Conservation (phyloP, 2,797 vertebrate genomes). For the Calcarius lapponicus region DNA sequence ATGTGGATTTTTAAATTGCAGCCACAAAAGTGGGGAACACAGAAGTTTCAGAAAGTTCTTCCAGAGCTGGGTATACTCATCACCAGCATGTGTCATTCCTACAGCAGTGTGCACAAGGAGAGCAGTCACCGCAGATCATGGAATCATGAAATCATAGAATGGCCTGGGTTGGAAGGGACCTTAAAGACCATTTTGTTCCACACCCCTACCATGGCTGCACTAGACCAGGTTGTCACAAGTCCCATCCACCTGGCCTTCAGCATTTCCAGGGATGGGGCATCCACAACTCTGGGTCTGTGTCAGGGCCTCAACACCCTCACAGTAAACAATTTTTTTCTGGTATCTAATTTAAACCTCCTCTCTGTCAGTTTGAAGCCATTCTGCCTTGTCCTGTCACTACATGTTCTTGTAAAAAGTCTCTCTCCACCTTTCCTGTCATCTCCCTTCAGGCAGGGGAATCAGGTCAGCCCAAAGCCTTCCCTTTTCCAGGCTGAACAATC, state of each 20-base stretch:
- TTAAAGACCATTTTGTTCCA: background rate
- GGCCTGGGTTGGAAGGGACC: background rate
- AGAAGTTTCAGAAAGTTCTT: background rate
- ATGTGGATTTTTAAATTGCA: background rate
- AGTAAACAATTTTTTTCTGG: background rate
- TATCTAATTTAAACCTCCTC: background rate
- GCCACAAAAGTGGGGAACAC: background rate
- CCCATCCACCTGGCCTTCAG: background rate
- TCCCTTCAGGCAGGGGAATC: background rate
- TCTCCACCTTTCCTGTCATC: background rate
- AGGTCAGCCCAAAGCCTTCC: background rate
- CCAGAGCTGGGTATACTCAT: background rate
- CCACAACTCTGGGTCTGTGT: background rate
- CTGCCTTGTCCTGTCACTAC: background rate
- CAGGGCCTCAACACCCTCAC: background rate
- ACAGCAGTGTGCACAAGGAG: fast-evolving
- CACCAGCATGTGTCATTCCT: fast-evolving
- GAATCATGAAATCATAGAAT: background rate
- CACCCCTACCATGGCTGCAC: background rate
- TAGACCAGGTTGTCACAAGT: background rate
- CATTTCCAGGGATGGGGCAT: background rate
- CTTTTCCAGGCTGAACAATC: background rate
- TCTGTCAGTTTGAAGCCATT: background rate
- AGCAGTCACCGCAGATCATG: fast-evolving
- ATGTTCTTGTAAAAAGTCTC: background rate